Evolutionary conservation across 1,140 invertebrate species (phyloP), one percentile per base, ranked within the genome.

Genomic region (Camponotus vicinus): DNA sequence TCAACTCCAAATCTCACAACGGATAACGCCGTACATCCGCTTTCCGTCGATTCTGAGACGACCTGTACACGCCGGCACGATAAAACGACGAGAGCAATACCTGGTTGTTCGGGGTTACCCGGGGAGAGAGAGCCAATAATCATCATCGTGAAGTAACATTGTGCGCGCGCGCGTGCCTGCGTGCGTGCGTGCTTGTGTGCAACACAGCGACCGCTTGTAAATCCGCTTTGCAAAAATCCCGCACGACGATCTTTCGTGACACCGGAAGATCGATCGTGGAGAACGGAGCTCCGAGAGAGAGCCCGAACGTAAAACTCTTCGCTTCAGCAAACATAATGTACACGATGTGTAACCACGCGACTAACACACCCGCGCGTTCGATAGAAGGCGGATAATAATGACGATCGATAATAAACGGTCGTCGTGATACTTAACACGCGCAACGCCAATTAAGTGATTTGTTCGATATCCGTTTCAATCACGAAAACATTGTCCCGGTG

Each of bases 161-260:
- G 52, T 73, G 70, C 57, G 73, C 67, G 55, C 59, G 61, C 37
- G 70, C 67, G 80, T 61, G 77, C 79, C 37, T 86, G 88, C 75
- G 86, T 77, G 85, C 34, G 71, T 64, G 66, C 69, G 61, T 49
- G 70, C 67, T 70, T 83, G 67, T 73, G 49, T 75, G 55, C 69
- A 57, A 75, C 79, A 37, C 79, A 42, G 78, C 85, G 83, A 71
- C 86, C 67, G 85, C 76, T 91, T 87, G 78, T 87, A 86, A 89
- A 59, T 78, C 66, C 40, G 79, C 86, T 88, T 76, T 64, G 52
- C 75, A 63, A 86, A 82, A 86, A 18, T 69, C 49, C 37, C 37
- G 75, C 70, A 49, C 49, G 49, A 42, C 70, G 71, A 86, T 80
- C 73, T 71, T 79, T 55, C 69, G 69, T 49, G 55, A 75, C n/a